These are phyloP conservation scores for Lanistes nyassanus DNA, from an alignment of 1,140 invertebrate genomes.

Conservation along the genomic window DNA sequence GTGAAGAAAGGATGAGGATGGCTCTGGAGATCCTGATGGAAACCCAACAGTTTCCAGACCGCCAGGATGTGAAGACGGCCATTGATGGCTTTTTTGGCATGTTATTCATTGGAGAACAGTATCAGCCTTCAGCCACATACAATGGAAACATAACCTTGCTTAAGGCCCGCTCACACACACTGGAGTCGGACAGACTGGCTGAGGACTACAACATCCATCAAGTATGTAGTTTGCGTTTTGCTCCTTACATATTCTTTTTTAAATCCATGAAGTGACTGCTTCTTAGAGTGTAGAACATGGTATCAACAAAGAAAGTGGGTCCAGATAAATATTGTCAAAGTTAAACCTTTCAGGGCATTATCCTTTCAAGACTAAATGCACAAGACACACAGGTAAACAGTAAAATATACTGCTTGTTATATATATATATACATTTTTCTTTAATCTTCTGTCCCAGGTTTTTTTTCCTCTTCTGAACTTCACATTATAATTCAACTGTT, in stretches of 20 bases:
- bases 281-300: too few species aligned
- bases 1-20: constrained; percentile 25
- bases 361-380: too few species aligned
- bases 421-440: not conserved
- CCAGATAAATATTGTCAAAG: too few species aligned
- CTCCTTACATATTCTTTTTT: not conserved
- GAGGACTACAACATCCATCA: constrained; percentile 44
- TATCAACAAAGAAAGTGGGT: too few species aligned
- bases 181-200: constrained; percentile 27
- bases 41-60: constrained; percentile 22
- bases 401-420: too few species aligned
- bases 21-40: constrained; percentile 36
- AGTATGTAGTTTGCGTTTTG: constrained; percentile 12
- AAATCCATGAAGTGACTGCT: too few species aligned
- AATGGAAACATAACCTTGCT: constrained; percentile 34
- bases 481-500: too few species aligned
- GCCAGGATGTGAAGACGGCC: constrained; percentile 29
- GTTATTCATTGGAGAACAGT: constrained; percentile 42
- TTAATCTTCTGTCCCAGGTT: not conserved
- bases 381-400: too few species aligned
- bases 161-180: constrained; percentile 28
- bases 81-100: constrained; percentile 41
- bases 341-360: too few species aligned
- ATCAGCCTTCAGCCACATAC: constrained; percentile 29
- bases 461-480: too few species aligned